Evolutionary conservation across 2,797 vertebrate genomes (phyloP).

Genomic region (Ibycter americanus): DNA sequence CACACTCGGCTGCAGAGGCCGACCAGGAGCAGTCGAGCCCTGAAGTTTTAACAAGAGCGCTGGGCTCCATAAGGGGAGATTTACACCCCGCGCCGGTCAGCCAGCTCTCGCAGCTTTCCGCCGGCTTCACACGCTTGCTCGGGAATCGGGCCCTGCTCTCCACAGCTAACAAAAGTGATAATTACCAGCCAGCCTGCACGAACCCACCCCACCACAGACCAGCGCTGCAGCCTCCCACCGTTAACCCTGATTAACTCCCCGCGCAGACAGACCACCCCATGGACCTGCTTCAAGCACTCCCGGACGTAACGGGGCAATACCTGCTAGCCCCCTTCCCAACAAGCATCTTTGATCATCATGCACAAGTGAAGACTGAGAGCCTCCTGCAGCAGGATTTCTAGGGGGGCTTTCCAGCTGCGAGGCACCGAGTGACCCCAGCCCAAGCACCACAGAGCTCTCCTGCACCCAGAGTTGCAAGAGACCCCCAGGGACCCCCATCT

Average conservation of each 20-base stretch:
- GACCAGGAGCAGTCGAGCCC: fast-evolving
- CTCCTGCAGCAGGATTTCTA: background rate
- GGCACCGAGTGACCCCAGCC: background rate
- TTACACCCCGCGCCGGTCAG: background rate
- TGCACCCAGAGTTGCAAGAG: background rate
- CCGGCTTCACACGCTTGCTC: background rate
- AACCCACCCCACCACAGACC: background rate
- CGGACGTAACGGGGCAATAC: fast-evolving
- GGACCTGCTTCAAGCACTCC: background rate
- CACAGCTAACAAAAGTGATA: background rate
- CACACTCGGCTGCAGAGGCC: background rate
- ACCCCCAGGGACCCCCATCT: background rate
- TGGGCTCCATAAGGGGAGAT: constrained; percentile 22
- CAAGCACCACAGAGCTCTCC: background rate
- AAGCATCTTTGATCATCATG: background rate
- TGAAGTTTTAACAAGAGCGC: background rate
- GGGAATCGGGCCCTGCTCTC: background rate
- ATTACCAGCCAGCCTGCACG: background rate
- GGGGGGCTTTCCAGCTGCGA: background rate
- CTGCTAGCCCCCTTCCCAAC: background rate
- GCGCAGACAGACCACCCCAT: fast-evolving
- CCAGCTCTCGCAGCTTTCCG: background rate
- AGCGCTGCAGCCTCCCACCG: fast-evolving
- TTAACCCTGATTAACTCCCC: background rate
- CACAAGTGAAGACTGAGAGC: background rate